A percentile compares a stretch with the other conserved stretches of the same genome.
These are phyloP conservation scores for Eucera pruinosa DNA, from an alignment of 2,888 invertebrate species.

Conservation along the genomic window DNA sequence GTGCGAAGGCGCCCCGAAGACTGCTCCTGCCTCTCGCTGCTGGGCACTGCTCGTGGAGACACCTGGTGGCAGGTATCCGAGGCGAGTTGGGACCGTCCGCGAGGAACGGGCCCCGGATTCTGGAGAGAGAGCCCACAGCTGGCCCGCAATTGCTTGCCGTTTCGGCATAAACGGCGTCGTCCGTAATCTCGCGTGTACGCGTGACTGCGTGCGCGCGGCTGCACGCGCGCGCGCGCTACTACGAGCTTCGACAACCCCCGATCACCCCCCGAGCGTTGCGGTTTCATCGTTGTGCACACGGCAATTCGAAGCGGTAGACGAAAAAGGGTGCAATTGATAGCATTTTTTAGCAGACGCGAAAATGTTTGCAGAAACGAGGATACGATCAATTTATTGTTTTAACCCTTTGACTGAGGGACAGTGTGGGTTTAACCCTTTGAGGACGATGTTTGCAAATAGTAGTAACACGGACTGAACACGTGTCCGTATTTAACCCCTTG, in stretches of 20 bases:
- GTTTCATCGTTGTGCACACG: constrained; percentile 23
- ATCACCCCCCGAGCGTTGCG: constrained; percentile 23
- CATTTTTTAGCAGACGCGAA: too few species aligned
- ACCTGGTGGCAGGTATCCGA: constrained; percentile 85
- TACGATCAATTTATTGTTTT: too few species aligned
- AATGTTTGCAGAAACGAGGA: too few species aligned
- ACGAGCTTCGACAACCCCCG: constrained; percentile 79
- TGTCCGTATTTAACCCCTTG: too few species aligned
- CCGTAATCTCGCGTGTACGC: constrained; percentile 73
- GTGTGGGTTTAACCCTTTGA: too few species aligned
- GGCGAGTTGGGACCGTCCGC: constrained; percentile 68
- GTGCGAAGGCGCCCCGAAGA: constrained; percentile 88
- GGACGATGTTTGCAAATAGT: too few species aligned
- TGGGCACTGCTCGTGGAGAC: constrained; percentile 88
- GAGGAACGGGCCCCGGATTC: constrained; percentile 67
- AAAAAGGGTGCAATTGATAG: too few species aligned
- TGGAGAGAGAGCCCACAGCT: constrained; percentile 66
- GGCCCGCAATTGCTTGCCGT: constrained; percentile 61
- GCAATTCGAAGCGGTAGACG: constrained; percentile 8
- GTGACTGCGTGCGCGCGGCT: constrained; percentile 78
- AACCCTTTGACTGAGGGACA: too few species aligned
- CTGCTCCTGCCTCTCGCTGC: constrained; percentile 87
- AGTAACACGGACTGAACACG: too few species aligned
- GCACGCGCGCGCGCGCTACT: constrained; percentile 83
- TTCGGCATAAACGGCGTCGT: constrained; percentile 62